Evolutionary conservation across 2,888 invertebrate genomes (phyloP).

Genomic region (Brenthis ino): DNA sequence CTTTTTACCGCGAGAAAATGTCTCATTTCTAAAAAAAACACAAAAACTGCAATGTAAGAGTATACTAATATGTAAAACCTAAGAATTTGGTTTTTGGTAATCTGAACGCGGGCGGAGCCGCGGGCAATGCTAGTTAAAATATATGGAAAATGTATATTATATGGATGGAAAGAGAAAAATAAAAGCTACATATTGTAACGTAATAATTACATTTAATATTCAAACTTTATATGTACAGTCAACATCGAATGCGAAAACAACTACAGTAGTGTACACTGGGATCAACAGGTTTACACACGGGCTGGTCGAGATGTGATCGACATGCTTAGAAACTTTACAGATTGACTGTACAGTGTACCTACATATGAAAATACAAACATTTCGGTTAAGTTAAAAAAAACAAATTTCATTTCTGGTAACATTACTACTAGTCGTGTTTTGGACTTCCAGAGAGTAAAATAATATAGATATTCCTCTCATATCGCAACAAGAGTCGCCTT

Average conservation of each 20-base stretch:
- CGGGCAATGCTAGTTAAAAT: too few relatives aligned
- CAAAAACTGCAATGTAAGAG: too few relatives aligned
- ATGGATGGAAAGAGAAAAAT: constrained; percentile 38
- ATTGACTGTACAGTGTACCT: not conserved
- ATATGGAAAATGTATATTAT: not conserved
- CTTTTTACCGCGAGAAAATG: too few relatives aligned
- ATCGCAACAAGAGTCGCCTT: not conserved
- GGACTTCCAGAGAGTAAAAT: too few relatives aligned
- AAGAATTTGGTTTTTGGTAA: too few relatives aligned
- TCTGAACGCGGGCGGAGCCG: too few relatives aligned
- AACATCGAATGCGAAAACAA: constrained; percentile 71
- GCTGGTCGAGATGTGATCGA: constrained; percentile 1
- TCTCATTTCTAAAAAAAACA: too few relatives aligned
- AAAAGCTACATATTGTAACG: constrained; percentile 61
- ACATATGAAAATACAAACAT: not conserved
- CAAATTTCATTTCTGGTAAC: too few relatives aligned
- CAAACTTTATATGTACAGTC: constrained; percentile 75
- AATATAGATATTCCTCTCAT: too few relatives aligned
- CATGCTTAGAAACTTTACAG: not conserved
- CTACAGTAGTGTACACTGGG: constrained; percentile 67
- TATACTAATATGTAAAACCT: too few relatives aligned
- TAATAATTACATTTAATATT: constrained; percentile 69
- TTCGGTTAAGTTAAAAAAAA: not conserved
- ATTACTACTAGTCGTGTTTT: not conserved
- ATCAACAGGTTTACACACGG: constrained; percentile 56